These are phyloP conservation scores for Lasioglossum vierecki DNA, from an alignment of 2,888 invertebrate species.

Conservation along the genomic window DNA sequence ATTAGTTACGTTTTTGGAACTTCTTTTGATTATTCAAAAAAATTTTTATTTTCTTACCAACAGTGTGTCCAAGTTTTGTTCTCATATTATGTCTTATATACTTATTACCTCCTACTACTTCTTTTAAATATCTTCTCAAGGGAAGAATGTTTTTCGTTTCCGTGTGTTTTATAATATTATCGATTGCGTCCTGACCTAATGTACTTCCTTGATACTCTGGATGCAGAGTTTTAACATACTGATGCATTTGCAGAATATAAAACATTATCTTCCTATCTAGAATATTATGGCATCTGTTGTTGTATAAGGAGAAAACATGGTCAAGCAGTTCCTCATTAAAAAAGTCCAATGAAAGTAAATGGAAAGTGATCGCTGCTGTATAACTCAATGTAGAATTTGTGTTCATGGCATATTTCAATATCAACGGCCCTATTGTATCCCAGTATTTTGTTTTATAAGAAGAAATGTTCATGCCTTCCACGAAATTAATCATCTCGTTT, in stretches of 20 bases:
- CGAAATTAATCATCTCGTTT: constrained; percentile 84
- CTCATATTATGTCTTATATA: constrained; percentile 85
- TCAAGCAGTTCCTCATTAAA: constrained; percentile 86
- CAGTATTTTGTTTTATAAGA: constrained; percentile 87
- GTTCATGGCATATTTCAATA: constrained; percentile 78
- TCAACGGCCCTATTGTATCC: constrained; percentile 84
- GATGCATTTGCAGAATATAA: constrained; percentile 84
- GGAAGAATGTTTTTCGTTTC: constrained; percentile 80
- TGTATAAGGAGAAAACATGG: constrained; percentile 84
- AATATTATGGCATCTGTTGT: not conserved
- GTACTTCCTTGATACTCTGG: constrained; percentile 80
- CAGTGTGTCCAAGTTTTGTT: constrained; percentile 85
- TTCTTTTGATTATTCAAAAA: constrained; percentile 10
- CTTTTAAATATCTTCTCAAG: constrained; percentile 84
- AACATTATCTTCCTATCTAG: not conserved
- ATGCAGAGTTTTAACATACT: constrained; percentile 85
- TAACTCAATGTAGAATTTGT: not conserved
- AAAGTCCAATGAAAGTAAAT: constrained; percentile 86
- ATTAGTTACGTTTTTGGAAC: not conserved
- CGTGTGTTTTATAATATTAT: constrained; percentile 27
- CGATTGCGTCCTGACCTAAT: not conserved
- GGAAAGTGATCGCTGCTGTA: constrained; percentile 84
- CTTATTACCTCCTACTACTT: constrained; percentile 86
- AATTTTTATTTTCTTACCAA: constrained; percentile 83
- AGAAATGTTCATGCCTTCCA: constrained; percentile 86